These are phyloP conservation scores for Scaptomyza pallida DNA, from an alignment of 1,140 invertebrate species.

Conservation along the genomic window DNA sequence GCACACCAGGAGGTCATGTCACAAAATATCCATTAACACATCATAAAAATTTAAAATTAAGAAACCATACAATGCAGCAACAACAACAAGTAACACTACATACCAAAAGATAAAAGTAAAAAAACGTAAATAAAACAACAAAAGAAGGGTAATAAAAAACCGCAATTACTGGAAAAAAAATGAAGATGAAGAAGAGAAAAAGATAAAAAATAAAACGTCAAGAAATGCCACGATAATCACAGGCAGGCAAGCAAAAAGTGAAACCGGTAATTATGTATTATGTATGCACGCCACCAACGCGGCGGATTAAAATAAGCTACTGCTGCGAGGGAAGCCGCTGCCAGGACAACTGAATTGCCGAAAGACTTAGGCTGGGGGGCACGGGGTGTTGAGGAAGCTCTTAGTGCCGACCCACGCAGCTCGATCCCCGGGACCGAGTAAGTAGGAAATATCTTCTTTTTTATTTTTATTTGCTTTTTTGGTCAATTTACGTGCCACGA, in stretches of 20 bases:
- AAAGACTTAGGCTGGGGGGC: not conserved
- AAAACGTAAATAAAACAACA: slow-evolving; percentile 14
- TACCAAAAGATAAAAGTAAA: not conserved
- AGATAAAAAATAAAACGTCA: slow-evolving; percentile 62
- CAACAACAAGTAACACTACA: slow-evolving; percentile 1
- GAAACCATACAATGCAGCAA: slow-evolving; percentile 70
- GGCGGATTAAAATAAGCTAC: slow-evolving; percentile 74
- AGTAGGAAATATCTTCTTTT: slow-evolving; percentile 73
- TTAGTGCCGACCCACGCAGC: slow-evolving; percentile 61
- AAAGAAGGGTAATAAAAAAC: slow-evolving; percentile 63
- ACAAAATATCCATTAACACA: slow-evolving; percentile 82
- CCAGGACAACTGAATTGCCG: slow-evolving; percentile 58
- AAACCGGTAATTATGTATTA: slow-evolving; percentile 83
- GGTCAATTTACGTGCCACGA: slow-evolving; percentile 75
- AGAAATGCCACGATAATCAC: slow-evolving; percentile 78
- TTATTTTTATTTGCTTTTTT: no score
- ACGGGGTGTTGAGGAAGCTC: slow-evolving; percentile 3
- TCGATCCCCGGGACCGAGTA: slow-evolving; percentile 43
- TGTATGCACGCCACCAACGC: slow-evolving; percentile 81
- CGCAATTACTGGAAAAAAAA: slow-evolving; percentile 57
- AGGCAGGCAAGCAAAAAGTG: slow-evolving; percentile 68
- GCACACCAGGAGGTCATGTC: slow-evolving; percentile 78
- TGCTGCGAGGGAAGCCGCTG: slow-evolving; percentile 30
- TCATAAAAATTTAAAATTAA: slow-evolving; percentile 83
- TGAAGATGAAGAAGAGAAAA: slow-evolving; percentile 41